Percentiles rank a stretch among this genome's conserved stretches.
Evolutionary conservation across 2,888 invertebrate genomes (phyloP).

Genomic region (Thalpophila matura): DNA sequence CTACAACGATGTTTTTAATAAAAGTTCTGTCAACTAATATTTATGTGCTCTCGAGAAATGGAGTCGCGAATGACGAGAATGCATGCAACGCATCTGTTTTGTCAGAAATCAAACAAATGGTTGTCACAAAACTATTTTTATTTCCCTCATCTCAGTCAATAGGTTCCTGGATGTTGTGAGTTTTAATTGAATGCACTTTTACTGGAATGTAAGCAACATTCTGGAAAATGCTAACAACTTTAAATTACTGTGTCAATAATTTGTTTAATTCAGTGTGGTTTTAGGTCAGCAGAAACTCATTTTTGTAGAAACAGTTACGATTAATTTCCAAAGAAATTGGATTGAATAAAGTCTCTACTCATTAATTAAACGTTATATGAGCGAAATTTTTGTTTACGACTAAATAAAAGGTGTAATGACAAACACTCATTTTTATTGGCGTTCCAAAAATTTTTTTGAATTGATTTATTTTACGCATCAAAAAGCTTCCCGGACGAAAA

Average conservation of each 20-base stretch:
- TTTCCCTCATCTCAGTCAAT: neutral
- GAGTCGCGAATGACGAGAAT: neutral
- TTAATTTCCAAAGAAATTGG: too few relatives aligned
- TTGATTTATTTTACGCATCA: conserved; percentile 3
- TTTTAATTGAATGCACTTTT: conserved; percentile 17
- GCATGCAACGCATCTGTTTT: conserved; percentile 7
- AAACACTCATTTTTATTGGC: neutral
- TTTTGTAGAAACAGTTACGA: too few relatives aligned
- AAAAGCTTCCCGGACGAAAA: neutral
- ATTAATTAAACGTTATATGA: too few relatives aligned
- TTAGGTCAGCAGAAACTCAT: too few relatives aligned
- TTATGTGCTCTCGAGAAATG: neutral
- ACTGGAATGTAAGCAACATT: too few relatives aligned
- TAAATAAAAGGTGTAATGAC: too few relatives aligned
- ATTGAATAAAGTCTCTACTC: too few relatives aligned
- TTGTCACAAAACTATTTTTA: conserved; percentile 5
- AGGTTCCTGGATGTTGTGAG: neutral
- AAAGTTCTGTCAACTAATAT: neutral
- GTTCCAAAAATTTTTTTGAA: neutral
- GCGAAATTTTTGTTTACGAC: too few relatives aligned
- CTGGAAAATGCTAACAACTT: neutral
- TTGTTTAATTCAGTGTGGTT: too few relatives aligned
- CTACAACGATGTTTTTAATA: conserved; percentile 6
- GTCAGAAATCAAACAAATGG: conserved; percentile 28
- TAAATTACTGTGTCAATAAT: neutral